A percentile compares a stretch with the other conserved stretches of the same genome.
Conservation (phyloP, 2,797 vertebrate species). For the Mionectes olivaceus region DNA sequence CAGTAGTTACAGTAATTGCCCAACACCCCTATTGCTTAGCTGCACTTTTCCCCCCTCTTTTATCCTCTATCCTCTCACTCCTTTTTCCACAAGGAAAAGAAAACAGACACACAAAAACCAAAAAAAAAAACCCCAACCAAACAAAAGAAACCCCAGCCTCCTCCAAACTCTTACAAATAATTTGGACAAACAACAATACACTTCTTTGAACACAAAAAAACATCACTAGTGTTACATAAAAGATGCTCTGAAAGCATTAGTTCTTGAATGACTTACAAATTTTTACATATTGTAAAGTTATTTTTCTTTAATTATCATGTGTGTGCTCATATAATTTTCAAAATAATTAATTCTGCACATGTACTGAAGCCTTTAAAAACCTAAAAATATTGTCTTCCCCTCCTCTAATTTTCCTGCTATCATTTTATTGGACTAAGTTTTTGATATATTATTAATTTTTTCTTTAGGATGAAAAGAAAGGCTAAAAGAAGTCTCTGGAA, state of each 20-base stretch:
- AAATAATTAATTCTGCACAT: neutral
- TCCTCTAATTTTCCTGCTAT: neutral
- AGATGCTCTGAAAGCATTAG: neutral
- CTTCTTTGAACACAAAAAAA: neutral
- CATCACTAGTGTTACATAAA: neutral
- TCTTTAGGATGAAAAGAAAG: neutral
- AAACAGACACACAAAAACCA: neutral
- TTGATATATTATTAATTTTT: neutral
- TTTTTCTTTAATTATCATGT: neutral
- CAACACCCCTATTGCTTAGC: neutral
- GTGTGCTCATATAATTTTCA: neutral
- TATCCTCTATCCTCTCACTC: neutral
- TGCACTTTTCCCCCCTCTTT: fast-evolving
- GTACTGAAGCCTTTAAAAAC: neutral
- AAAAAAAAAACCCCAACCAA: neutral
- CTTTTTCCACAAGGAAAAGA: neutral
- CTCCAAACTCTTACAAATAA: neutral
- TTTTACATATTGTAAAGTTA: neutral
- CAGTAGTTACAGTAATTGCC: slow-evolving; percentile 42
- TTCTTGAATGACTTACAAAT: neutral
- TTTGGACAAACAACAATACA: neutral
- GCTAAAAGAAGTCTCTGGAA: neutral
- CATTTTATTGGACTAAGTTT: neutral
- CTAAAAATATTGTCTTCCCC: neutral
- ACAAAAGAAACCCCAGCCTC: fast-evolving